Evolutionary conservation across 2,888 invertebrate genomes (phyloP).

Genomic region (Leucoptera coffeella): DNA sequence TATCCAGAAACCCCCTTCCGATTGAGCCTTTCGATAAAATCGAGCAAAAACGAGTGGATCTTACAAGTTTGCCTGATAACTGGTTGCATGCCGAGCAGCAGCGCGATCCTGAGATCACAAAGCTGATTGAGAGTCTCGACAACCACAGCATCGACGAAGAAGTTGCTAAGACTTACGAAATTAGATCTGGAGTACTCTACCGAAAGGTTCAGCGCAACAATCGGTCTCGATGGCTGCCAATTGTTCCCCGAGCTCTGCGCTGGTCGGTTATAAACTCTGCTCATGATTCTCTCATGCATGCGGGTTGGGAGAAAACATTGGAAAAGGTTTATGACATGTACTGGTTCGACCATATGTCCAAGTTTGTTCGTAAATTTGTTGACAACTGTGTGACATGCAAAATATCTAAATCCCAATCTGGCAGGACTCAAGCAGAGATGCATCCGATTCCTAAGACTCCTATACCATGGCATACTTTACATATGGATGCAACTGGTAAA

Average conservation of each 20-base stretch:
- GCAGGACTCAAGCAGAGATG: constrained; percentile 10
- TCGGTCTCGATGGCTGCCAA: constrained; percentile 7
- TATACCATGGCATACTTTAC: constrained; percentile 12
- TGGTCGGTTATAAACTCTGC: constrained; percentile 12
- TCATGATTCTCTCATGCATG: constrained; percentile 10
- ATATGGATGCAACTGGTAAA: constrained; percentile 11
- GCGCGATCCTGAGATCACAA: constrained; percentile 3
- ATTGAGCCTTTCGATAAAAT: neutral
- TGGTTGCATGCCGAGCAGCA: constrained; percentile 5
- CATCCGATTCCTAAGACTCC: constrained; percentile 14
- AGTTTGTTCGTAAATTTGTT: constrained; percentile 13
- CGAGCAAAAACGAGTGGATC: constrained; percentile 4
- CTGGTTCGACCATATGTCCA: constrained; percentile 13
- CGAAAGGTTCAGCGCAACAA: constrained; percentile 8
- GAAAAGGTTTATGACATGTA: constrained; percentile 11
- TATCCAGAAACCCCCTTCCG: constrained; percentile 2
- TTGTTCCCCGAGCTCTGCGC: constrained; percentile 9
- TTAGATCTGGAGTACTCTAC: neutral
- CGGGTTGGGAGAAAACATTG: constrained; percentile 10
- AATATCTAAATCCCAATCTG: constrained; percentile 11
- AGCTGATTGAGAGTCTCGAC: neutral
- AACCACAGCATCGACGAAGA: neutral
- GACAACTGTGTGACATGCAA: constrained; percentile 14
- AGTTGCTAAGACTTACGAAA: constrained; percentile 2
- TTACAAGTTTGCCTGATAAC: constrained; percentile 2